These are phyloP conservation scores for Beroe forskalii DNA, from an alignment of 37 sponge, comb jelly and placozoan genomes.

Conservation along the genomic window DNA sequence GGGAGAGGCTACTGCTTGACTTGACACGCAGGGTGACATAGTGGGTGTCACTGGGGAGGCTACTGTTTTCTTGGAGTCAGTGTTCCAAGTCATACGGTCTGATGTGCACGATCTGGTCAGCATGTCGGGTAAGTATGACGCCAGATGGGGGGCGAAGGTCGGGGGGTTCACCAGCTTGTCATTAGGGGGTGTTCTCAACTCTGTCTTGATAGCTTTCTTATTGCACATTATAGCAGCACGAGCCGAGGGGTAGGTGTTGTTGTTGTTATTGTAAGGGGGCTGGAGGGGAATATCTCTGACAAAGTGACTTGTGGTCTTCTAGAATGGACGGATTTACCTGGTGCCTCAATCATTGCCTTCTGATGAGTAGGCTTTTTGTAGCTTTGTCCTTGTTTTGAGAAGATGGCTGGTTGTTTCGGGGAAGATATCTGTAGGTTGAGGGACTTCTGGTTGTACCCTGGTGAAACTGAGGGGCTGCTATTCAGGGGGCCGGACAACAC, in stretches of 20 bases:
- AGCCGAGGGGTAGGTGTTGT: not conserved
- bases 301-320: not conserved
- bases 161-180: constrained; percentile 36
- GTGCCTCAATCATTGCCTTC: no score
- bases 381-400: constrained; percentile 15
- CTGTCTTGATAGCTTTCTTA: constrained; percentile 25
- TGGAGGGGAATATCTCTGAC: constrained; percentile 6
- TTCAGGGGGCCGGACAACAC: constrained; percentile 21
- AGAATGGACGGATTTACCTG: no score
- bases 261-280: no score
- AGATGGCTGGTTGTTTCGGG: constrained; percentile 57
- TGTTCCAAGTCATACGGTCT: not conserved
- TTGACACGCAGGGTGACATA: not conserved
- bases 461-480: constrained; percentile 61
- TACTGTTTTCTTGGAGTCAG: constrained; percentile 10
- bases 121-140: constrained; percentile 19
- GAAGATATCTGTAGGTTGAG: constrained; percentile 57
- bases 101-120: constrained; percentile 26
- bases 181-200: constrained; percentile 25
- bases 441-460: constrained; percentile 55
- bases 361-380: not conserved
- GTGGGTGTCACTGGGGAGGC: constrained; percentile 20
- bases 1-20: not conserved
- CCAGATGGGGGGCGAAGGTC: constrained; percentile 13
- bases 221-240: not conserved